phyloP scores from a whole-genome alignment of 64 coral and sea anemone genomes.

The Stichodactyla mertensii region DNA sequence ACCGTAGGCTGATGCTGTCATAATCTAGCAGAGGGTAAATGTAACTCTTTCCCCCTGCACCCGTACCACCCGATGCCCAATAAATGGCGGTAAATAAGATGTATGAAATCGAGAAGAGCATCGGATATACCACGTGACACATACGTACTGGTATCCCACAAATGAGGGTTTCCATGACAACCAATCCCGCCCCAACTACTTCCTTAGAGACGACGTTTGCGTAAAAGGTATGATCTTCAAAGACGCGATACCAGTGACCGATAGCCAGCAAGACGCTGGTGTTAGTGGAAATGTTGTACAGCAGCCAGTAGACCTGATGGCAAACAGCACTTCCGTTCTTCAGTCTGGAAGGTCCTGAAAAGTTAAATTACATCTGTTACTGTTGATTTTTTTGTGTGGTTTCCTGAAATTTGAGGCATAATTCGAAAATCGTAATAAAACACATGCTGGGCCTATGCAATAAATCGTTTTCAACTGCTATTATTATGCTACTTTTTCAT shows the following conservation, averaged over 20 bases:
- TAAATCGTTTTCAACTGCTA: no score
- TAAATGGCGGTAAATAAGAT: constrained; percentile 31
- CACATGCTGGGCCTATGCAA: no score
- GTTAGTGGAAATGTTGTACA: constrained; percentile 27
- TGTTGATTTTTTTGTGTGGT: background rate
- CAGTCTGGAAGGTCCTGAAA: background rate
- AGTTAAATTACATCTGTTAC: background rate
- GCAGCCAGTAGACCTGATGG: constrained; percentile 35
- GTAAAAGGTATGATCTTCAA: background rate
- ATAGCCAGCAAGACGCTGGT: constrained; percentile 31
- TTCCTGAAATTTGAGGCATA: no score
- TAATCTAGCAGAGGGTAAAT: constrained; percentile 39
- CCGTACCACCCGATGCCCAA: constrained; percentile 32
- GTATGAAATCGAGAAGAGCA: constrained; percentile 23
- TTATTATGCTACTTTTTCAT: no score
- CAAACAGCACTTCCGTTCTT: background rate
- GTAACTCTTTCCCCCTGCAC: background rate
- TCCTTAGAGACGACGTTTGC: constrained; percentile 10
- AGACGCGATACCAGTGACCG: background rate
- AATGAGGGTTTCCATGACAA: constrained; percentile 29
- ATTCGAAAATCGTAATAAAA: no score
- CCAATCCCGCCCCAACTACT: constrained; percentile 8
- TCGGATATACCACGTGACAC: constrained; percentile 36
- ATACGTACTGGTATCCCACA: constrained; percentile 31
- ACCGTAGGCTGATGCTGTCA: background rate